Evolutionary conservation across 2,797 vertebrate species (phyloP).

Genomic region (Margarornis squamiger): DNA sequence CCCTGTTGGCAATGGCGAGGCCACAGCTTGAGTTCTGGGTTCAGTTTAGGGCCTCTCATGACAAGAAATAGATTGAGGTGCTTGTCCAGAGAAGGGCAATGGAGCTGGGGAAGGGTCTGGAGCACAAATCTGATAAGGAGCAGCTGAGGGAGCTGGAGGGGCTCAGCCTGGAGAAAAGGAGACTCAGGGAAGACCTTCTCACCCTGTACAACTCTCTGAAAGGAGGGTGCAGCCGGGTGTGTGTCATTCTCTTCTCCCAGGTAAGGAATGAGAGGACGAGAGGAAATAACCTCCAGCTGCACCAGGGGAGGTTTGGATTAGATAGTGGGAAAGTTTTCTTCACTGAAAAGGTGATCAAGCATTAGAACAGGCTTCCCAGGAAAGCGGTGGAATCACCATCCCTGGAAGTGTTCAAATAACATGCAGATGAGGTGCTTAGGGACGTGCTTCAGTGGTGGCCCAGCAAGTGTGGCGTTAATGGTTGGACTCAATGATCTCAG

Average conservation of each 20-base stretch:
- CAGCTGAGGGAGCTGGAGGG: background rate
- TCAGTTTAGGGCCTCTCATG: background rate
- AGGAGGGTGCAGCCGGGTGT: background rate
- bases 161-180: background rate
- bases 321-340: background rate
- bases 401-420: background rate
- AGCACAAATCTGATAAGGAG: background rate
- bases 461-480: background rate
- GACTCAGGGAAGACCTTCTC: background rate
- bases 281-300: accelerated
- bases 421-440: no score
- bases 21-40: no score
- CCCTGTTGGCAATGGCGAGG: background rate
- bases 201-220: background rate
- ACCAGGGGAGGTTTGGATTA: background rate
- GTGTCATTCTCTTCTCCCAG: background rate
- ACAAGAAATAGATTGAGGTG: background rate
- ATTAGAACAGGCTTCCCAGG: background rate
- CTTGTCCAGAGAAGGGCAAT: background rate
- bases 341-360: background rate
- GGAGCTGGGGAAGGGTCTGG: background rate
- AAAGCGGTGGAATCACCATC: background rate
- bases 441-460: background rate
- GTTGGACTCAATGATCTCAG: background rate
- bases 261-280: background rate